Conservation (phyloP, 2,113 vertebrate species). For the Pteruthius melanotis region DNA sequence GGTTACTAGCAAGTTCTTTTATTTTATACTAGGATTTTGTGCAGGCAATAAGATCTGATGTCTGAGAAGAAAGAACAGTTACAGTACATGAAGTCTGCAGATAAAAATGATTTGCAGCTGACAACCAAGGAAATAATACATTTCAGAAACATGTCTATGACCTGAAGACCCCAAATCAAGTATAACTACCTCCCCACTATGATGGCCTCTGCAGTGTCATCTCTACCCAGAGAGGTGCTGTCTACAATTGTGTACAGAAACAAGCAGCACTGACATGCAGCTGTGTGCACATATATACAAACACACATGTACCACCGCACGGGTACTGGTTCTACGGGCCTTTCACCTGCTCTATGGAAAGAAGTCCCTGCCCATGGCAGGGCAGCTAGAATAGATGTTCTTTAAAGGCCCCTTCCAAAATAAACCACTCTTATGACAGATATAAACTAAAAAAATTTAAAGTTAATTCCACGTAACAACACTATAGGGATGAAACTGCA, state of each 20-base stretch:
- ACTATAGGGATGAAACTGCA: neutral
- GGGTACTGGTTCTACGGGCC: accelerated
- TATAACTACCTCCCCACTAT: neutral
- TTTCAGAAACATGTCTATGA: neutral
- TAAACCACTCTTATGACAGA: neutral
- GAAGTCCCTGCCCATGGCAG: no score
- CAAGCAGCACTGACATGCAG: neutral
- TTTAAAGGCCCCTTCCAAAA: neutral
- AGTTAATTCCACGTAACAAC: neutral
- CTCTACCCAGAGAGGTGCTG: neutral
- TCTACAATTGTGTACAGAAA: neutral
- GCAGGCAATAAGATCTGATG: neutral
- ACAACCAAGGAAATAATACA: accelerated
- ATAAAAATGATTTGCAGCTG: neutral
- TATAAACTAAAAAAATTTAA: neutral
- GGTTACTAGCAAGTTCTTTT: neutral
- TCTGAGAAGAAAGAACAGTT: neutral
- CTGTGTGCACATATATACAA: neutral
- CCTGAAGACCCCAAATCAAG: neutral
- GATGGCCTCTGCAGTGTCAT: neutral
- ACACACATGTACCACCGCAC: neutral
- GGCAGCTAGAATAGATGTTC: neutral
- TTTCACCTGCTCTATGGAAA: neutral
- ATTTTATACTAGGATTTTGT: neutral
- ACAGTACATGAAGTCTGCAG: neutral